Evolutionary conservation across 2,797 vertebrate genomes (phyloP), one percentile per base, ranked within the genome.

Genomic region (Takifugu ocellatus): DNA sequence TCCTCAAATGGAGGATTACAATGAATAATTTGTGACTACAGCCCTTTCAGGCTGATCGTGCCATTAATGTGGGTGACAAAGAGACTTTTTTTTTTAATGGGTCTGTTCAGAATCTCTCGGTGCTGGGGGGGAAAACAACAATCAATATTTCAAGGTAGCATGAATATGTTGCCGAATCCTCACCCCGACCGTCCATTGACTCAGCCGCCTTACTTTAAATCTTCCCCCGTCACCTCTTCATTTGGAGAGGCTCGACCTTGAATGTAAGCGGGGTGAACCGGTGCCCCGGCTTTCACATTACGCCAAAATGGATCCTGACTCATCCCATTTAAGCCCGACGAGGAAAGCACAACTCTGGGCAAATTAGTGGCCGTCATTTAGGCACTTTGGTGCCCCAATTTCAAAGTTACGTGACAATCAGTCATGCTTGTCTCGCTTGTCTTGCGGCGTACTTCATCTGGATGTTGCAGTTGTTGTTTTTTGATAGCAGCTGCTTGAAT

Each of bases 291-390:
- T 75, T 77, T 83, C 83, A 80, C 84, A 83, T 84, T 78, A 84
- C 79, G 74, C 68, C 85, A 84, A 60, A 75, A 81, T 69, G 72
- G 78, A 83, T 70, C 79, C 81, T 84, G 83, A 87, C 81, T 88
- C 85, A 86, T 85, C 83, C 81, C 78, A 81, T 87, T 82, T 78
- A 75, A 75, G 54, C 46, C 75, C 81, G 72, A 83, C 82, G 78
- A 66, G 70, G 62, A 80, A 21, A 78, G 75, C 79, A 86, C 84
- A 85, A 86, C 76, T 75, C 75, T 11, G 74, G 72, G 56, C 77
- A 77, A 87, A 87, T 88, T 85, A 88, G 77, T 78, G 56, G 66
- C 83, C 76, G 75, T 87, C 83, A 88, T 86, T 82, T 74, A 77
- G 74, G 74, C 77, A 70, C 76, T 77, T 72, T 51, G 61, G 27